Evolutionary conservation across 2,113 vertebrate species (phyloP), one percentile per base, ranked within the genome.

Genomic region (Serinus canaria): DNA sequence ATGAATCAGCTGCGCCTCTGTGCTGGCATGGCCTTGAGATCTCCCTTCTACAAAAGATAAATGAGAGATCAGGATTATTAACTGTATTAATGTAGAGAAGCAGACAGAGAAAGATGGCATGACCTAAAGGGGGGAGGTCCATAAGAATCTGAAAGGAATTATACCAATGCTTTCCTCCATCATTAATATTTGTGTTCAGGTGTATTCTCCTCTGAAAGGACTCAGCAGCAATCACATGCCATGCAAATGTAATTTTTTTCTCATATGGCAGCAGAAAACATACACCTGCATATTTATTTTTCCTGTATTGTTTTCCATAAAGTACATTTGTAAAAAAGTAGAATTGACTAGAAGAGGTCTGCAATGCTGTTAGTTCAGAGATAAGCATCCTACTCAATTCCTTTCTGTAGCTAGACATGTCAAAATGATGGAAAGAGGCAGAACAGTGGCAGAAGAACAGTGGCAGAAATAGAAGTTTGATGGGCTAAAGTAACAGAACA

Each of bases 31-130:
- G 90, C 82, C 85, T 92, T 94, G 75, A 95, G 60, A 77, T 56
- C 68, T 80, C 27, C 72, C 24, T 86, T 80, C 79, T 59, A 52
- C 55, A 77, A 58, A 83, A 94, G 72, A 94, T 87, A 82, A 95
- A 94, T 90, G 78, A 2, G 6, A 87, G 63, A 95, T 92, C 44
- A 75, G 89, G 87, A 82, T 79, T 94, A 94, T 94, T 95, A 91
- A 91, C 83, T 72, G 69, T 21, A 87, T 79, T 92, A 90, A 94
- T 94, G 75, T 94, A 86, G 58, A 93, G 81, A 67, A 82, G 35
- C 4, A 0, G 46, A 59, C 58, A 92, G 66, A 87, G 82, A 69
- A 94, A 87, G n/a, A 85, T 4, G 1, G n/a, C 16, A n/a, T 82
- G 81, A 91, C 80, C 37, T 89, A 76, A 47, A 88, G 7, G 3